Conservation (phyloP, 2,888 invertebrate genomes). For the Heliconius ismenius region DNA sequence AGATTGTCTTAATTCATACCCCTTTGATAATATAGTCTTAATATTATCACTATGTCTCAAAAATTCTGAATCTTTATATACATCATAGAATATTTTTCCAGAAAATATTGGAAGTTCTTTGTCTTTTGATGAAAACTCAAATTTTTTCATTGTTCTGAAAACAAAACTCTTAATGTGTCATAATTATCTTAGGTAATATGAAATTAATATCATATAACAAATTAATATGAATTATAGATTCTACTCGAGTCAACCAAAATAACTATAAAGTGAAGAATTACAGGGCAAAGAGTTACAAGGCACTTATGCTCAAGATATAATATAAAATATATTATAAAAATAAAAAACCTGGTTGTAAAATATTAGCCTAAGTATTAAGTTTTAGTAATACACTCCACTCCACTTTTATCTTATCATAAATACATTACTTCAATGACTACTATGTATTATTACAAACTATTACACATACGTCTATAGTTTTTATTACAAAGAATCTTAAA, state of each 20-base stretch:
- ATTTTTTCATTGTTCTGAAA: conserved; percentile 46
- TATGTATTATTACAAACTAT: neutral
- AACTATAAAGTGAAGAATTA: neutral
- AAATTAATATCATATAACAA: neutral
- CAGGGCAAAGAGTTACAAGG: neutral
- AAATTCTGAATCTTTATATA: conserved; percentile 55
- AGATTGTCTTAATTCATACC: conserved; percentile 53
- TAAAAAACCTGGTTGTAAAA: neutral
- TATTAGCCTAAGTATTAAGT: no score
- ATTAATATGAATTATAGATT: neutral
- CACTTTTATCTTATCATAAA: neutral
- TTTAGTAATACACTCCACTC: no score
- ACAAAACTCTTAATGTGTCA: neutral
- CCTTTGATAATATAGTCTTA: conserved; percentile 51
- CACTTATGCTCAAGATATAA: neutral
- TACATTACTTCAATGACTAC: neutral
- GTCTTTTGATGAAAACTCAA: conserved; percentile 45
- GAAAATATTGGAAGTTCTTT: conserved; percentile 40
- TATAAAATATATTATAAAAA: neutral
- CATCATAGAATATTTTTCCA: conserved; percentile 50
- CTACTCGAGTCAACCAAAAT: neutral
- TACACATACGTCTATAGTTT: neutral
- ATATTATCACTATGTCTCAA: conserved; percentile 51
- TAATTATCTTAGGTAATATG: no score
- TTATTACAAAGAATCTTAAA: neutral